These are phyloP conservation scores for Drosophila sechellia DNA, from an alignment of 1,140 invertebrate species.

Conservation along the genomic window DNA sequence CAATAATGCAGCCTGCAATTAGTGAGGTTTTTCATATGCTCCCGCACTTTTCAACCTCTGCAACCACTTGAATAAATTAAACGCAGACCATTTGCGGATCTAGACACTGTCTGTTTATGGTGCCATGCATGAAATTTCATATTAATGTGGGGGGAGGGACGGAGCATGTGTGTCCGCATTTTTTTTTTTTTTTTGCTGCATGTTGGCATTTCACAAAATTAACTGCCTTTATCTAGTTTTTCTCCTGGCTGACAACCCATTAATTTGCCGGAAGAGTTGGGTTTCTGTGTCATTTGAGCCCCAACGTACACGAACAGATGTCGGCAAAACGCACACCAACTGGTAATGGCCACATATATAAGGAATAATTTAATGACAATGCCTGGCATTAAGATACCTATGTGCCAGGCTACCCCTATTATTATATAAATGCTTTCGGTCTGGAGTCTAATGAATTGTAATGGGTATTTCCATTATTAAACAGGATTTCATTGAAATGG, in stretches of 20 bases:
- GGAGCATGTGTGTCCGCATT: conserved; percentile 9
- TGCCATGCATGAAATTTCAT: conserved; percentile 26
- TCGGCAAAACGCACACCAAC: conserved; percentile 7
- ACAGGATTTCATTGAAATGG: neutral
- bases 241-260: conserved; percentile 45
- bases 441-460: conserved; percentile 9
- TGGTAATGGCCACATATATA: conserved; percentile 30
- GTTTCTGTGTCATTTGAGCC: conserved; percentile 54
- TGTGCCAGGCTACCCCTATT: conserved; percentile 29
- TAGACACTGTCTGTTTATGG: conserved; percentile 17
- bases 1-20: conserved; percentile 40
- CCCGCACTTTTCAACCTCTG: neutral
- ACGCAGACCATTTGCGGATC: conserved; percentile 24
- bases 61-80: conserved; percentile 40
- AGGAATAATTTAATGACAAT: conserved; percentile 37
- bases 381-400: conserved; percentile 23
- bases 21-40: conserved; percentile 22
- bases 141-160: conserved; percentile 13
- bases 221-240: conserved; percentile 70
- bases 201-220: conserved; percentile 52
- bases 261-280: conserved; percentile 51
- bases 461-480: conserved; percentile 3
- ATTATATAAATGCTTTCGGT: conserved; percentile 40
- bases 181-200: conserved; percentile 30
- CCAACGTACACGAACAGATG: neutral